Base-by-base conservation (phyloP, 2,888 invertebrate species). In the Petrolisthes cinctipes region DNA sequence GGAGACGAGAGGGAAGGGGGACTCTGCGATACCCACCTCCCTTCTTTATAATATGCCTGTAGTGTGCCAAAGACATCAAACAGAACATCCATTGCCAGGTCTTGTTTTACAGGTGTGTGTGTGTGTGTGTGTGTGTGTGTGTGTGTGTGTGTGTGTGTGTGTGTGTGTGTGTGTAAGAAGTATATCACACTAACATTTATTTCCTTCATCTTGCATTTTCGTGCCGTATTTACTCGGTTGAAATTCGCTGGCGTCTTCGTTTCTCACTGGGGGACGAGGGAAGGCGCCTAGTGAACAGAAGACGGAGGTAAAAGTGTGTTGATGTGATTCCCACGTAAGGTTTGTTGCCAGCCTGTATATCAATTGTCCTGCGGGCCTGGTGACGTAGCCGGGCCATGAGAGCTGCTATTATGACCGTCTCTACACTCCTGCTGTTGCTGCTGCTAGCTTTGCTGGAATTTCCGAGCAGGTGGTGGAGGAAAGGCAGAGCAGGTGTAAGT, bases 391-490 rank as follows among this genome's bases (percentile, higher is more conserved):
- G 37, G 37, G 1, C 37, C 37, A 37, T 37, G 1, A 37, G 37
- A 37, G 37, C 37, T 37, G 37, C 37, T 37, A 37, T 37, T 37
- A 37, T 37, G 37, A 37, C 37, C 37, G 37, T 37, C 37, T 37
- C 0, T 37, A 37, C 37, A 37, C 37, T 37, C 37, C 37, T 37
- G 37, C 37, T 37, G 37, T 37, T 37, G 37, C 37, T 37, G 37
- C 37, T 37, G 37, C 37, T 37, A 37, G 2, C 37, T 37, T 37
- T 37, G 37, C n/a, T 82, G 82, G 82, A 82, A 82, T 82, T 82
- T 82, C 82, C 71, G 82, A 71, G 82, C 82, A 73, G 82, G 82
- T 82, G 73, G 37, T 23, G 53, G 73, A 17, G 82, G 51, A 51
- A 75, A 57, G 51, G 75, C 37, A 20, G 20, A 75, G 75, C n/a